Base-by-base conservation (phyloP, 2,888 invertebrate species). In the Dolomedes plantarius region DNA sequence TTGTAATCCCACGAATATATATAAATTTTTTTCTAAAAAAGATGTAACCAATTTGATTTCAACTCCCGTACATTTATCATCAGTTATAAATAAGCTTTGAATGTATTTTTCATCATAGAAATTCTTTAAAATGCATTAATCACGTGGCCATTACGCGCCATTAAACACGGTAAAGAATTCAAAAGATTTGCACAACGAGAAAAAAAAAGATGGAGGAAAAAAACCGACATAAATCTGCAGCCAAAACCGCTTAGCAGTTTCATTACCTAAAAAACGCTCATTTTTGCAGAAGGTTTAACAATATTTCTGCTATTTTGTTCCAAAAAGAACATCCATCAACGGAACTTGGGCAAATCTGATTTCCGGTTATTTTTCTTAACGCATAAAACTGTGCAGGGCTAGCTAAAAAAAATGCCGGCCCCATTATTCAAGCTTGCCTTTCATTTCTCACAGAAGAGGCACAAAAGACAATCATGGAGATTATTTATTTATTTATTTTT, bases 381-480 rank as follows among this genome's bases (percentile, higher is more conserved):
- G 56, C 23, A 19, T 23, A 56, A 56, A 56, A 23, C 5, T 23
- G 56, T 56, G 23, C n/a, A n/a, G n/a, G n/a, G n/a, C n/a, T 2
- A 19, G 56, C 23, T 5, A 56, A 56, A 56, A n/a, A n/a, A 56
- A 56, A 56, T 56, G 56, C 23, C n/a, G 5, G 6, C 1, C n/a
- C 23, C 23, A 23, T 56, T 56, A 16, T 56, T 56, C 23, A 23
- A 5, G 19, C 23, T 56, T 56, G 1, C 56, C 16, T 56, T 56
- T 23, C 56, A 56, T 23, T 56, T 19, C 19, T 56, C 56, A 56
- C 56, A 56, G 56, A 56, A 56, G 56, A 56, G 56, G 56, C 56
- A 56, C 56, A 56, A 56, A 56, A 56, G 56, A 56, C 56, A 56
- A 56, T 56, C 56, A 56, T 56, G 56, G 23, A 56, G 5, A 23